Percentiles rank a stretch among this genome's conserved stretches.
Evolutionary conservation across 64 coral and sea anemone genomes (phyloP).

Genomic region (Acropora tenuis): DNA sequence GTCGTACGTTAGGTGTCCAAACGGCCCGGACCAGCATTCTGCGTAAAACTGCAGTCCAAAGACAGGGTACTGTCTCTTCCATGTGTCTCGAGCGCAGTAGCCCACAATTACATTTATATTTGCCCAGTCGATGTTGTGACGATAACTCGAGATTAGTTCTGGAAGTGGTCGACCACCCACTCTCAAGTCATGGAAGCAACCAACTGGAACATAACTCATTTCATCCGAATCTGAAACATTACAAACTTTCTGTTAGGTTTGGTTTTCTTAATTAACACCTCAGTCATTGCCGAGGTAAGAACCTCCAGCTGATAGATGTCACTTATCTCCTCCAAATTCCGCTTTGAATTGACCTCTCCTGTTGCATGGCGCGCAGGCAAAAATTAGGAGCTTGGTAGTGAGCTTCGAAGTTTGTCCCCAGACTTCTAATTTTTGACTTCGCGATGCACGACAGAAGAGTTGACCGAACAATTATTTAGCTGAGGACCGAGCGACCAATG

Average conservation of each 20-base stretch:
- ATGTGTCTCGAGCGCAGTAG: conserved; percentile 55
- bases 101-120: conserved; percentile 24
- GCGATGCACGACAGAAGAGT: too few relatives aligned
- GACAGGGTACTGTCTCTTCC: conserved; percentile 18
- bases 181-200: conserved; percentile 53
- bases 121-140: conserved; percentile 49
- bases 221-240: background rate
- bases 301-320: too few relatives aligned
- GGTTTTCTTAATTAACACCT: background rate
- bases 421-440: too few relatives aligned
- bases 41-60: conserved; percentile 73
- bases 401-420: too few relatives aligned
- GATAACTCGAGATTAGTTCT: conserved; percentile 25
- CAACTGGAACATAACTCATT: conserved; percentile 27
- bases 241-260: background rate
- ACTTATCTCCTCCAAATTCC: too few relatives aligned
- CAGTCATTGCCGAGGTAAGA: too few relatives aligned
- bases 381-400: too few relatives aligned
- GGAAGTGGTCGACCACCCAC: conserved; percentile 4
- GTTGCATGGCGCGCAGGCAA: too few relatives aligned
- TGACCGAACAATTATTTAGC: too few relatives aligned
- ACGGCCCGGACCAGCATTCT: conserved; percentile 54
- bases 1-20: conserved; percentile 46
- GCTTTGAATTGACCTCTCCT: too few relatives aligned
- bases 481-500: too few relatives aligned